A percentile compares a stretch with the other conserved stretches of the same genome.
Conservation (phyloP, 2,888 invertebrate species). For the Dicyrtoma fusca region DNA sequence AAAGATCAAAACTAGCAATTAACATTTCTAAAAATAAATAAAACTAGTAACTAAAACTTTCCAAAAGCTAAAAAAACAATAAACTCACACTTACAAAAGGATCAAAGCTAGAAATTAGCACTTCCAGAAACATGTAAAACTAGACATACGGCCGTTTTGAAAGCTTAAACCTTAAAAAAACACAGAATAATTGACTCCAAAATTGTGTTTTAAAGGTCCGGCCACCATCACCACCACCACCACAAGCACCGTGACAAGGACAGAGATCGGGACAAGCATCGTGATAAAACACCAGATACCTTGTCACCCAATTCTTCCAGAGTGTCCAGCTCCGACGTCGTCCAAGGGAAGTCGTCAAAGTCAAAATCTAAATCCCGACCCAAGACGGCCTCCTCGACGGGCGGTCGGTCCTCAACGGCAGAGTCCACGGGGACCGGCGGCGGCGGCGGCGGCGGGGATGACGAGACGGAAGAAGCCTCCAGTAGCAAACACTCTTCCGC, state of each 20-base stretch:
- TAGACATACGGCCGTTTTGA: too few relatives aligned
- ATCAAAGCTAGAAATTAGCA: too few relatives aligned
- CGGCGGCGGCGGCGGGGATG: conserved; percentile 60
- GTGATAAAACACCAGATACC: conserved; percentile 55
- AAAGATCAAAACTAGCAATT: too few relatives aligned
- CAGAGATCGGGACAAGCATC: conserved; percentile 43
- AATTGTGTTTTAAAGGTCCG: too few relatives aligned
- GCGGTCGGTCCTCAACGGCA: conserved; percentile 57
- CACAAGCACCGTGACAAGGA: conserved; percentile 41
- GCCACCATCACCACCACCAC: conserved; percentile 52
- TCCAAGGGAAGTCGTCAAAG: conserved; percentile 28
- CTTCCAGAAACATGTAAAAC: too few relatives aligned
- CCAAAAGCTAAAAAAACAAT: too few relatives aligned
- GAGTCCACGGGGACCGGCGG: conserved; percentile 57
- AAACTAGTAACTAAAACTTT: too few relatives aligned
- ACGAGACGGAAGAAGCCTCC: conserved; percentile 58
- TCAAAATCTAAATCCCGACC: conserved; percentile 48
- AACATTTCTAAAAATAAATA: too few relatives aligned
- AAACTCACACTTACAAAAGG: too few relatives aligned
- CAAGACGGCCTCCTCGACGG: conserved; percentile 56
- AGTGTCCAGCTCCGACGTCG: conserved; percentile 50
- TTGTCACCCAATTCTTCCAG: conserved; percentile 54
- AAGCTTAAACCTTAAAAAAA: too few relatives aligned
- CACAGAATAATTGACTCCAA: too few relatives aligned
- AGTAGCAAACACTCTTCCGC: conserved; percentile 52